Evolutionary conservation across 2,113 vertebrate species (phyloP).

Genomic region (Pholis gunnellus): DNA sequence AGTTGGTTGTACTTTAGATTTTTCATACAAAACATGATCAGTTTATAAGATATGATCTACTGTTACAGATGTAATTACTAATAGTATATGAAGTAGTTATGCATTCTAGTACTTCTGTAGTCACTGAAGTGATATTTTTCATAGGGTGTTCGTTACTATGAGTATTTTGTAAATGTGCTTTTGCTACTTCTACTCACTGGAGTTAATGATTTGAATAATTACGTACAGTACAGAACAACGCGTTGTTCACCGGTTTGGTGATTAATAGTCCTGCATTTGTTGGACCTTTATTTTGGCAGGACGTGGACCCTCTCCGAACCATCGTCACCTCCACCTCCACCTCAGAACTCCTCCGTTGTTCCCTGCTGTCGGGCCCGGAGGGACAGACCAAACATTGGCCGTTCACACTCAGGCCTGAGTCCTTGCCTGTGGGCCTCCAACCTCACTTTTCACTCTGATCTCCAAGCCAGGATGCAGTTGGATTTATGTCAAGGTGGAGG

Average conservation of each 20-base stretch:
- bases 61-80: background rate
- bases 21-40: background rate
- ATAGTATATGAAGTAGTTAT: background rate
- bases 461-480: slow-evolving; percentile 51
- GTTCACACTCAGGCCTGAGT: slow-evolving; percentile 19
- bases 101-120: background rate
- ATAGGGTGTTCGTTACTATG: too few species aligned
- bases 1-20: background rate
- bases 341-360: slow-evolving; percentile 12
- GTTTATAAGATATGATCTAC: background rate
- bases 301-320: slow-evolving; percentile 12
- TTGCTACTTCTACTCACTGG: too few species aligned
- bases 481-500: slow-evolving; percentile 47
- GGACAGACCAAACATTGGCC: slow-evolving; percentile 32
- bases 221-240: too few species aligned
- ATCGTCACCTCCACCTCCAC: slow-evolving; percentile 28
- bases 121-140: too few species aligned
- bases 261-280: too few species aligned
- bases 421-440: slow-evolving; percentile 29
- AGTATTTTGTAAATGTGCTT: too few species aligned
- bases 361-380: slow-evolving; percentile 35
- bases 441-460: slow-evolving; percentile 50
- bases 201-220: too few species aligned
- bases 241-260: too few species aligned
- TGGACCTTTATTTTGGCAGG: background rate